Evolutionary conservation across 2,888 invertebrate genomes (phyloP).

Genomic region (Xestobium rufovillosum): DNA sequence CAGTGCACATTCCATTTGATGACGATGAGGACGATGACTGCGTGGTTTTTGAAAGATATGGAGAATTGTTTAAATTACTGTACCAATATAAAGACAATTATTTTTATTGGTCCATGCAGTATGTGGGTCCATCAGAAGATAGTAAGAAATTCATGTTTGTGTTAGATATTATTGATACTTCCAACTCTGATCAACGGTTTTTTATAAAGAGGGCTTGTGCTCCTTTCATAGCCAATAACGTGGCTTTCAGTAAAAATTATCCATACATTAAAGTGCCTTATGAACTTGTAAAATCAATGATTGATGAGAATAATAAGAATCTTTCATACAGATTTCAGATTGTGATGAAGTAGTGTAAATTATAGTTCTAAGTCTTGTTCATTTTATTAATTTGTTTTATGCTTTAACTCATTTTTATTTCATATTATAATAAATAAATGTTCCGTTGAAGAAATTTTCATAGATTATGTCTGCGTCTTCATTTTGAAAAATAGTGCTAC

Average conservation of each 20-base stretch:
- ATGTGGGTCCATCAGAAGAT: slow-evolving; percentile 30
- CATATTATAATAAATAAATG: no score
- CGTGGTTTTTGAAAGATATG: slow-evolving; percentile 27
- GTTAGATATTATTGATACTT: slow-evolving; percentile 32
- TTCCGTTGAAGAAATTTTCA: no score
- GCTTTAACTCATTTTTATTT: no score
- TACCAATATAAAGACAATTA: slow-evolving; percentile 22
- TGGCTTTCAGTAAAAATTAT: slow-evolving; percentile 16
- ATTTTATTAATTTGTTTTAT: no score
- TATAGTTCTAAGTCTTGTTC: no score
- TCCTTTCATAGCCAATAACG: slow-evolving; percentile 12
- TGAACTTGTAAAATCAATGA: neutral
- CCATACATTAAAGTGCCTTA: neutral
- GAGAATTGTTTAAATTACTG: slow-evolving; percentile 30
- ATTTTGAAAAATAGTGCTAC: no score
- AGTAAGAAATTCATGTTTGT: slow-evolving; percentile 30
- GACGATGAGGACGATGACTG: slow-evolving; percentile 22
- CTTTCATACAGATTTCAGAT: slow-evolving; percentile 1
- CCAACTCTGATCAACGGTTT: slow-evolving; percentile 22
- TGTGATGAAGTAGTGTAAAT: no score
- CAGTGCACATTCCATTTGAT: slow-evolving; percentile 23
- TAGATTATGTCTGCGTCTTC: no score
- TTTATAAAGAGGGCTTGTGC: slow-evolving; percentile 25
- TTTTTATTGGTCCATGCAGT: slow-evolving; percentile 32
- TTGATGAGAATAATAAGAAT: neutral